Evolutionary conservation across 2,888 invertebrate species (phyloP), one percentile per base, ranked within the genome.

Genomic region (Callyntrura guangdongensis): DNA sequence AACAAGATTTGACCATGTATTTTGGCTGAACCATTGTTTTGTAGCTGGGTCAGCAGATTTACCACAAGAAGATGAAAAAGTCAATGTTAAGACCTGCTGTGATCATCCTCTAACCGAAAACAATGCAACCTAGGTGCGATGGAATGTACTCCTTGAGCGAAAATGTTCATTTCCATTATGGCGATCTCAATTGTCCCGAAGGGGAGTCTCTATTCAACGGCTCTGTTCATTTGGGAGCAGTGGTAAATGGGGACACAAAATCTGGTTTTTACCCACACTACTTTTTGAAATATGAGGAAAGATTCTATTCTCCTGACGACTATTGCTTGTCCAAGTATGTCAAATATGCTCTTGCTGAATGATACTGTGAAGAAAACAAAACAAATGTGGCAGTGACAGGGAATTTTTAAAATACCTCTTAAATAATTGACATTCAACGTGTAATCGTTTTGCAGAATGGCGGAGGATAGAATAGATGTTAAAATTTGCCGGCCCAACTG

Each of bases 251-350:
- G 8, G 92, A 91, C 17, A 92, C 88, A 11, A 89, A 83, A 45
- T 81, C 90, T 14, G 92, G 92, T 0, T 92, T 92, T 86, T 92
- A 91, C 36, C 91, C 92, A 0, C 89, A 92, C n/a, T 92, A 92
- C 61, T 91, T 89, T 61, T 53, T 92, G 11, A 91, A 92, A 67
- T 92, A 89, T 86, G 81, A 92, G 3, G 92, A 92, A 14, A 14
- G 92, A 11, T 92, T 92, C 49, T 92, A 92, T 53, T 91, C 92
- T 0, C 56, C 92, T 0, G 89, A 92, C n/a, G 92, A 92, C 36
- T 92, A 92, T 22, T 92, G 92, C 67, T 77, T 92, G 27, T 25
- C 88, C 12, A 90, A 84, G 92, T 92, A 77, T 20, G 2, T 36
- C 6, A 6, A n/a, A n/a, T n/a, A n/a, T n/a, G n/a, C n/a, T n/a